Evolutionary conservation across 2,113 vertebrate genomes (phyloP).

Genomic region (Danio rerio): DNA sequence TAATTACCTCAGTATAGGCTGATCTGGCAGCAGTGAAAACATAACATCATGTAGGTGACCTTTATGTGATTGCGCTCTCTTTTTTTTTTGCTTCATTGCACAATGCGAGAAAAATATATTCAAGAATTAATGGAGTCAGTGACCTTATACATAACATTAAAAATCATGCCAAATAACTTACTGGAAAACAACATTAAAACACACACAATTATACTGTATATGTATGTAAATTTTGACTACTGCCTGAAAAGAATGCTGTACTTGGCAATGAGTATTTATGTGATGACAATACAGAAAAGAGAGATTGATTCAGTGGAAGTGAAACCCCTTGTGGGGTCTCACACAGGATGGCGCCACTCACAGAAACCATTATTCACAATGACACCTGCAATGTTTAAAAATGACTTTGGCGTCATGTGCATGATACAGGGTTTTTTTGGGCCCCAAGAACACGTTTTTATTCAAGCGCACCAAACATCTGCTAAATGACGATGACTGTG

Average conservation of each 20-base stretch:
- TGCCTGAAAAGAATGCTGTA: background rate
- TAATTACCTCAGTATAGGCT: background rate
- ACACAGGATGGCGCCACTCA: slow-evolving; percentile 5
- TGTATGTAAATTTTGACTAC: background rate
- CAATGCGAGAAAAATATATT: slow-evolving; percentile 4
- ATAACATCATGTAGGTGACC: background rate
- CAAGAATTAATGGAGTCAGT: slow-evolving; percentile 14
- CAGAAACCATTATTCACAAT: slow-evolving; percentile 28
- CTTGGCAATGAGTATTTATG: background rate
- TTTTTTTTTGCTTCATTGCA: slow-evolving; percentile 4
- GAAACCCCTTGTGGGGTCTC: slow-evolving; percentile 23
- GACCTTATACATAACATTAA: slow-evolving; percentile 18
- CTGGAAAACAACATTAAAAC: background rate
- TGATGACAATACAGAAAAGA: slow-evolving; percentile 16
- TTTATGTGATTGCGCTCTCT: background rate
- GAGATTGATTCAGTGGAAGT: slow-evolving; percentile 41
- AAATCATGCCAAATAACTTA: background rate
- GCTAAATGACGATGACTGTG: background rate
- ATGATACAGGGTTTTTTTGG: background rate
- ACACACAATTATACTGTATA: background rate
- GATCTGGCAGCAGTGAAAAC: slow-evolving; percentile 3
- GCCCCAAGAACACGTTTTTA: background rate
- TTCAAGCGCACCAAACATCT: background rate
- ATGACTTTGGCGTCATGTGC: background rate
- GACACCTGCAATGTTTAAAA: slow-evolving; percentile 10